Conservation (phyloP, 2,797 vertebrate genomes). For the Acanthurus tractus region DNA sequence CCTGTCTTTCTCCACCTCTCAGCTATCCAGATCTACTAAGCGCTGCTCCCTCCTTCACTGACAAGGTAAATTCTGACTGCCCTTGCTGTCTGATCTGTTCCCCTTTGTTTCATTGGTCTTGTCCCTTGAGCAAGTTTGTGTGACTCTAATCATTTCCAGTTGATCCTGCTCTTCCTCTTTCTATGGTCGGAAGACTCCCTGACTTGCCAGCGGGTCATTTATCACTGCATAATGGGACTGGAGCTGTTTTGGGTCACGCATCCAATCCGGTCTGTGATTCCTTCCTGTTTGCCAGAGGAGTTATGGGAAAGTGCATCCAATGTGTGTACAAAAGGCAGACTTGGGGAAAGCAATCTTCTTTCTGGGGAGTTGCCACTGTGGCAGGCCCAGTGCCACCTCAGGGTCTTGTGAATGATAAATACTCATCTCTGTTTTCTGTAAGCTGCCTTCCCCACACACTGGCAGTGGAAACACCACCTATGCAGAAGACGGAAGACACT, state of each 20-base stretch:
- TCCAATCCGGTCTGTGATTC: constrained; percentile 72
- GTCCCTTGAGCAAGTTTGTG: constrained; percentile 59
- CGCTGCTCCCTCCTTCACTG: constrained; percentile 15
- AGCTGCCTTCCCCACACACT: constrained; percentile 34
- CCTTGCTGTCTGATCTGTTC: constrained; percentile 42
- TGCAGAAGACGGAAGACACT: constrained; percentile 29
- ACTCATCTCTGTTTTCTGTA: constrained; percentile 58
- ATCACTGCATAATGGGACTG: constrained; percentile 75
- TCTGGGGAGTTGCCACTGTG: constrained; percentile 51
- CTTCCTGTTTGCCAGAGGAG: constrained; percentile 78
- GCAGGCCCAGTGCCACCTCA: constrained; percentile 58
- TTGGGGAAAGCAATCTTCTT: constrained; percentile 56
- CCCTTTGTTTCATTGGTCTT: constrained; percentile 47
- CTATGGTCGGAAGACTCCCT: constrained; percentile 61
- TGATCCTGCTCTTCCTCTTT: constrained; percentile 56
- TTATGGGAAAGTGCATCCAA: constrained; percentile 70
- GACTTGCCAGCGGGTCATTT: constrained; percentile 70
- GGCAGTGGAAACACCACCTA: constrained; percentile 16
- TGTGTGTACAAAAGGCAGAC: constrained; percentile 64
- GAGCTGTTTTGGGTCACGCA: constrained; percentile 73
- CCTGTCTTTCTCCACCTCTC: constrained; percentile 33
- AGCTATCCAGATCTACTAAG: background rate
- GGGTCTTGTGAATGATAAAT: constrained; percentile 63
- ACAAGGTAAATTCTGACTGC: constrained; percentile 51
- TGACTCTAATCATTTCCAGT: constrained; percentile 72